phyloP scores from a whole-genome alignment of 1,140 invertebrate genomes.

The Procambarus clarkii region DNA sequence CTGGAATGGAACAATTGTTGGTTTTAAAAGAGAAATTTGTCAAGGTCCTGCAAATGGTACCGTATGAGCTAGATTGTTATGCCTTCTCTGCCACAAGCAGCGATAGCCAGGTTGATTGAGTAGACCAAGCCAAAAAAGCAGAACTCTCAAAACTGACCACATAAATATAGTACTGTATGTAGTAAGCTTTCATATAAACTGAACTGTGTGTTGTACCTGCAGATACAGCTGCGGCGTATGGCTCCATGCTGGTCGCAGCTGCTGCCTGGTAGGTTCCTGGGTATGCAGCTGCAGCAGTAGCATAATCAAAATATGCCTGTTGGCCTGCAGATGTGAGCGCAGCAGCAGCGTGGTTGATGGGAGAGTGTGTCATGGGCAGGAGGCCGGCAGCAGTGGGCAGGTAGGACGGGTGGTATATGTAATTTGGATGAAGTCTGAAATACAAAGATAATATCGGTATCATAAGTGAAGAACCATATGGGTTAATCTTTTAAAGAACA shows the following conservation, averaged over 20 bases:
- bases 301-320: constrained; percentile 50
- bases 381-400: constrained; percentile 50
- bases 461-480: too few species aligned
- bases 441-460: not conserved
- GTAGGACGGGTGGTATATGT: constrained; percentile 52
- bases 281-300: constrained; percentile 40
- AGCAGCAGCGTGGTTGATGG: constrained; percentile 42
- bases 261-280: constrained; percentile 49
- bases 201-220: constrained; percentile 12
- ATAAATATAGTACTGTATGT: too few species aligned
- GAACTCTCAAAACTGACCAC: too few species aligned
- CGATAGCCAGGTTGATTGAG: too few species aligned
- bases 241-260: constrained; percentile 42
- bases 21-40: too few species aligned
- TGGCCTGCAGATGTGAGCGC: constrained; percentile 37
- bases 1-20: too few species aligned
- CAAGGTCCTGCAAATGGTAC: too few species aligned
- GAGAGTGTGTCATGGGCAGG: constrained; percentile 22
- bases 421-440: constrained; percentile 46
- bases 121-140: too few species aligned
- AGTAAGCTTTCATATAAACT: too few species aligned
- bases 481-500: too few species aligned
- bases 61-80: too few species aligned
- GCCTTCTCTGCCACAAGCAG: too few species aligned
- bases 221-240: constrained; percentile 46